phyloP scores from a whole-genome alignment of 2,113 vertebrate species.

The Anser brachyrhynchus region DNA sequence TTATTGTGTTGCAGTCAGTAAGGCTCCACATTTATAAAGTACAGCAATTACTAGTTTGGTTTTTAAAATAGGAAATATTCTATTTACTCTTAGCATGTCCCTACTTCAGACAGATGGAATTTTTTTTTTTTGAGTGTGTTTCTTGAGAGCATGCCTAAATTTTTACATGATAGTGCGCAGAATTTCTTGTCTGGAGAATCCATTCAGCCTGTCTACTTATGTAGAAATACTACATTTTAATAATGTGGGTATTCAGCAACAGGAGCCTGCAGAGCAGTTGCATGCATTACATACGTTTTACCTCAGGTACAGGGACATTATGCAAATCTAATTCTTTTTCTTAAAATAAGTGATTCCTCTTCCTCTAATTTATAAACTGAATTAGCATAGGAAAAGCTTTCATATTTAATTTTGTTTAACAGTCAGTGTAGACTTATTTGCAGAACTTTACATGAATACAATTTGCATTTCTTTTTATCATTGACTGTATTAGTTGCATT shows the following conservation, averaged over 20 bases:
- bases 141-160: background rate
- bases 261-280: conserved; percentile 13
- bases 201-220: conserved; percentile 50
- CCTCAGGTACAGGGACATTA: conserved; percentile 30
- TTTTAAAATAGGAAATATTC: background rate
- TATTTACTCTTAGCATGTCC: background rate
- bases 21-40: background rate
- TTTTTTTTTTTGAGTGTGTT: background rate
- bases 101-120: conserved; percentile 34
- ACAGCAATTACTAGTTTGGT: background rate
- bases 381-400: conserved; percentile 6
- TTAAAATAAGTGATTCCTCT: conserved; percentile 29
- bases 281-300: background rate
- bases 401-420: background rate
- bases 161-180: background rate
- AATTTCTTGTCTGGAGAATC: conserved; percentile 47
- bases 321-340: conserved; percentile 57
- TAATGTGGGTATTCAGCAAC: conserved; percentile 20
- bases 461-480: background rate
- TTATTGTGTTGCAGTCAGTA: conserved; percentile 37
- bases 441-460: background rate
- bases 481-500: background rate
- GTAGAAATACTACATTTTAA: conserved; percentile 51
- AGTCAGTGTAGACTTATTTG: background rate
- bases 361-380: conserved; percentile 20